Evolutionary conservation across 2,113 vertebrate genomes (phyloP), one percentile per base, ranked within the genome.

Genomic region (Neotragus moschatus): DNA sequence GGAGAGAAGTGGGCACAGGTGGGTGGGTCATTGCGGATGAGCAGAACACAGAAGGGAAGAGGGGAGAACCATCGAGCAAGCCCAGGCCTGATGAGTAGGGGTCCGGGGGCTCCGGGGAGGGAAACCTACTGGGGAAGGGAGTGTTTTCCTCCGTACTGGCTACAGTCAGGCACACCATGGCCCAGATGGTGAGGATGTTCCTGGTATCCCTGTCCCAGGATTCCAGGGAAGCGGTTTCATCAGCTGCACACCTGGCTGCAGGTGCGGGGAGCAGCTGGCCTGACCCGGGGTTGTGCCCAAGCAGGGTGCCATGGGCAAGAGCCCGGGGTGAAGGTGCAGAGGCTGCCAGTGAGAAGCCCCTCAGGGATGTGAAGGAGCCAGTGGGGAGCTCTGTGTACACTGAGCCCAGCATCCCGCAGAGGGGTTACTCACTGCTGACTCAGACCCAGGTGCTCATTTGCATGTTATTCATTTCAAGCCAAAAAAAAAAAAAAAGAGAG

Each of bases 371-470:
- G 21, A 85, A 36, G 53, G 23, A 79, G 63, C n/a, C 36, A 2
- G 30, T 5, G 5, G 82, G 55, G 90, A 25, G 55, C 60, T 17
- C 13, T 28, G 39, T 3, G 53, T n/a, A 16, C 60, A 51, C 47
- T 43, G 47, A 23, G 73, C 77, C 56, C 17, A 1, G 79, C 79
- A 10, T 45, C 66, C 81, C 0, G 5, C 63, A 2, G 85, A 55
- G 58, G 81, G 84, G 66, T 95, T 95, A 84, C 55, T 96, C 97
- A 94, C 81, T 6, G 33, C 98, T 98, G 96, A 97, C 93, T 98
- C 96, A 98, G 81, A 79, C 49, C 60, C 97, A 97, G 96, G 93
- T 97, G 97, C 84, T 96, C 61, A 93, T 93, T 96, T 94, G 95
- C 93, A 93, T 93, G 61, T 30, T 87, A 23, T 84, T 92, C 70